Base-by-base conservation (phyloP, 2,113 vertebrate species). In the Monopterus albus region DNA sequence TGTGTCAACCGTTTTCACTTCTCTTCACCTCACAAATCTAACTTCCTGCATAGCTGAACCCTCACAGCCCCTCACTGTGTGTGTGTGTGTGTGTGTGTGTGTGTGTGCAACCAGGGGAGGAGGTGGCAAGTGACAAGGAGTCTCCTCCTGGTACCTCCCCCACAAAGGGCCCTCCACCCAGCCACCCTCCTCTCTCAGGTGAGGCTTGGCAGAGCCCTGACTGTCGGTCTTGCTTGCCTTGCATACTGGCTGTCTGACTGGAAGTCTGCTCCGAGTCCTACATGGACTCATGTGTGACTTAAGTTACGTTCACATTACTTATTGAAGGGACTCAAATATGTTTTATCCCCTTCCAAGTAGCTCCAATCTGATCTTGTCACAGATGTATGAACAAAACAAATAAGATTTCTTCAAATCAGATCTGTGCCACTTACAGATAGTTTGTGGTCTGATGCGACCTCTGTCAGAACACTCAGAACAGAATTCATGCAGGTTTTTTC, bases 21-120 rank as follows among this genome's bases (percentile, higher is more conserved):
- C 13, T 63, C 39, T 45, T 23, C 63, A 11, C 57, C 56, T 70
- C 36, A 65, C 75, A 52, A 62, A 28, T 52, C 43, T 63, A 42
- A 83, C 59, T 28, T 45, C 6, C 39, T 64, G 49, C 65, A 36
- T 64, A 51, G 35, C 59, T 58, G 31, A 79, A 12, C 25, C 51
- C 33, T 81, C 57, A 38, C 79, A 55, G 46, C 69, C 39, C 52
- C 9, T 75, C 64, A 56, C 49, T 65, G 40, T 79, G 26, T 84
- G 23, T 79, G 21, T 79, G 26, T 86, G 20, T 77, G 61, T 79
- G 45, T 50, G 36, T 83, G 35, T 84, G 47, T 84, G n/a, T n/a
- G n/a, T n/a, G n/a, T n/a, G n/a, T n/a, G 28, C 70, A 74, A 90
- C 89, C 76, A 90, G 92, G 74, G 88, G 93, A 93, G 91, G 92